phyloP scores from a whole-genome alignment of 1,140 invertebrate species.

The Planococcus citri region DNA sequence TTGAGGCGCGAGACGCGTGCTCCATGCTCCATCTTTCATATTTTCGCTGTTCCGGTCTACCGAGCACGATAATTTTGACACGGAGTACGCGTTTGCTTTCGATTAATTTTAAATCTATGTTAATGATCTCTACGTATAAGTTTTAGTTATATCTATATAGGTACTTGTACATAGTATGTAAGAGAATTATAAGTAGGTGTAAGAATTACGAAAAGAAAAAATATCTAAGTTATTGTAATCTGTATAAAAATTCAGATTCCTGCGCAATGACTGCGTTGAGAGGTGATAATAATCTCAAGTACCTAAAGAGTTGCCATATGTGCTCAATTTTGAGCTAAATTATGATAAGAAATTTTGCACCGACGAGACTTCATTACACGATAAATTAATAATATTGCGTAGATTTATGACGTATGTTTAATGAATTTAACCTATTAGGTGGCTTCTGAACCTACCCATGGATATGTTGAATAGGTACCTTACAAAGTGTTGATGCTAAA shows the following conservation, averaged over 20 bases:
- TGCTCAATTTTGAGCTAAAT: neutral
- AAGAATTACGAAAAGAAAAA: neutral
- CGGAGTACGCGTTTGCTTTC: too few species aligned
- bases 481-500: too few species aligned
- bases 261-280: neutral
- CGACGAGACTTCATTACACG: too few species aligned
- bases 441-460: too few species aligned
- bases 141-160: neutral
- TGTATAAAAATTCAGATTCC: neutral
- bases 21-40: too few species aligned
- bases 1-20: too few species aligned
- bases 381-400: neutral
- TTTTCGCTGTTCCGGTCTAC: too few species aligned
- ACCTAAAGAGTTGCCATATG: neutral
- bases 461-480: neutral
- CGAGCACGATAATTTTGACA: too few species aligned
- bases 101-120: neutral
- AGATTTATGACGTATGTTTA: too few species aligned
- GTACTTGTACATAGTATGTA: too few species aligned
- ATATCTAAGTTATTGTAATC: neutral
- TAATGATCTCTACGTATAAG: neutral
- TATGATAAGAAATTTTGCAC: neutral
- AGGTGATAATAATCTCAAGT: neutral
- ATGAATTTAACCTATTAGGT: too few species aligned
- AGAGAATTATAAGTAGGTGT: too few species aligned